A percentile compares a stretch with the other conserved stretches of the same genome.
Conservation (phyloP, 2,113 vertebrate species). For the Phalacrocorax pelagicus region DNA sequence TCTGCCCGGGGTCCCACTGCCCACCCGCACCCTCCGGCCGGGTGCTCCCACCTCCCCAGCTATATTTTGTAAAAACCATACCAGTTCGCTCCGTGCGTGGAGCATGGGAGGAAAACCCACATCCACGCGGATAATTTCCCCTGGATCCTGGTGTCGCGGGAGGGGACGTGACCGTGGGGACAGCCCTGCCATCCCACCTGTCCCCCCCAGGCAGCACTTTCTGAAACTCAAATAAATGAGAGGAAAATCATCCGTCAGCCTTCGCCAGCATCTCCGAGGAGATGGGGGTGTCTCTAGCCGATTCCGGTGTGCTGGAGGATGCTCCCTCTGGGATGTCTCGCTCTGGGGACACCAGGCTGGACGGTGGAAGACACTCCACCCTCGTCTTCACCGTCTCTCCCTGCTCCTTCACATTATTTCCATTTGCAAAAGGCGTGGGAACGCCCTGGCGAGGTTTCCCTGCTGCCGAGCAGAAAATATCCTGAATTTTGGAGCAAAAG, state of each 20-base stretch:
- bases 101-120: neutral
- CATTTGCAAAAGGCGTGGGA: accelerated
- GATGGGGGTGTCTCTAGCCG: accelerated
- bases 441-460: accelerated
- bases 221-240: neutral
- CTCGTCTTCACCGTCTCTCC: neutral
- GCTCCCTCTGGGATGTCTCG: accelerated
- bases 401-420: neutral
- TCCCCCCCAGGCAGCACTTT: neutral
- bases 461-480: accelerated
- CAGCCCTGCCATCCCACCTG: neutral
- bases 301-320: neutral
- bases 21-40: neutral
- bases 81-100: neutral
- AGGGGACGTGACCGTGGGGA: neutral
- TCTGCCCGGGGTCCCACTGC: neutral
- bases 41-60: neutral
- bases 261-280: accelerated
- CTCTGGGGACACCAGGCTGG: neutral
- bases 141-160: neutral
- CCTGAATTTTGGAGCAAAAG: neutral
- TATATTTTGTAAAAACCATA: neutral
- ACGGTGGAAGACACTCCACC: neutral
- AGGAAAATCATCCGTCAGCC: neutral
- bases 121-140: accelerated